Percentiles rank a stretch among this genome's conserved stretches.
These are phyloP conservation scores for Drosophila colorata DNA, from an alignment of 2,888 invertebrate genomes.

Conservation along the genomic window DNA sequence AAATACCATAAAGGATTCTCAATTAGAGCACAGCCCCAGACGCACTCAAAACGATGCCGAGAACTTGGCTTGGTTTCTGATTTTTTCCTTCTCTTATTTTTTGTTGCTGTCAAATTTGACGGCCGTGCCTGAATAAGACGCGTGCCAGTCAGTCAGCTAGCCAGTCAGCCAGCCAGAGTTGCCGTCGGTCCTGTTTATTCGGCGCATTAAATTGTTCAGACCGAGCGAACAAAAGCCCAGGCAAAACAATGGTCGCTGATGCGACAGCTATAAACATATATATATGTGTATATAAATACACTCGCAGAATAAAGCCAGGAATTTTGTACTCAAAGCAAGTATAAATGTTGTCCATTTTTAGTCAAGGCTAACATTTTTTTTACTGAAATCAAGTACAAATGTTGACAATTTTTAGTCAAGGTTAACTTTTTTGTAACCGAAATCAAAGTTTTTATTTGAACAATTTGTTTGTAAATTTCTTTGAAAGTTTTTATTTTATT, in stretches of 20 bases:
- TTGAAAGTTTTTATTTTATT: no score
- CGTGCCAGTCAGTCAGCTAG: slow-evolving; percentile 55
- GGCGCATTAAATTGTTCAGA: slow-evolving; percentile 60
- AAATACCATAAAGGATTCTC: slow-evolving; percentile 82
- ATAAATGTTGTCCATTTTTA: background rate
- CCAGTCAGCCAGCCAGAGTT: slow-evolving; percentile 9
- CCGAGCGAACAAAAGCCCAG: slow-evolving; percentile 54
- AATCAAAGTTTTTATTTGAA: no score
- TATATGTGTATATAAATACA: background rate
- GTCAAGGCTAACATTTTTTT: background rate
- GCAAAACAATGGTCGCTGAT: slow-evolving; percentile 48
- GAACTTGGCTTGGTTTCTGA: slow-evolving; percentile 51
- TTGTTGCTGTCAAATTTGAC: slow-evolving; percentile 82
- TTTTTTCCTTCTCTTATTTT: slow-evolving; percentile 16
- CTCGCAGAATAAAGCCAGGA: background rate
- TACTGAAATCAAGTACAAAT: no score
- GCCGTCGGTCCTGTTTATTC: slow-evolving; percentile 55
- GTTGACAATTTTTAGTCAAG: no score
- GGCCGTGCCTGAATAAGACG: slow-evolving; percentile 77
- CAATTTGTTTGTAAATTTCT: no score
- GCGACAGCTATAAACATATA: slow-evolving; percentile 1
- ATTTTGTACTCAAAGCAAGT: background rate
- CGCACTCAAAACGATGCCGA: slow-evolving; percentile 52
- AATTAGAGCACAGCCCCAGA: slow-evolving; percentile 72
- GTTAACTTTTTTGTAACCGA: no score